Base-by-base conservation (phyloP, 2,888 invertebrate species). In the Epicampocera succincta region DNA sequence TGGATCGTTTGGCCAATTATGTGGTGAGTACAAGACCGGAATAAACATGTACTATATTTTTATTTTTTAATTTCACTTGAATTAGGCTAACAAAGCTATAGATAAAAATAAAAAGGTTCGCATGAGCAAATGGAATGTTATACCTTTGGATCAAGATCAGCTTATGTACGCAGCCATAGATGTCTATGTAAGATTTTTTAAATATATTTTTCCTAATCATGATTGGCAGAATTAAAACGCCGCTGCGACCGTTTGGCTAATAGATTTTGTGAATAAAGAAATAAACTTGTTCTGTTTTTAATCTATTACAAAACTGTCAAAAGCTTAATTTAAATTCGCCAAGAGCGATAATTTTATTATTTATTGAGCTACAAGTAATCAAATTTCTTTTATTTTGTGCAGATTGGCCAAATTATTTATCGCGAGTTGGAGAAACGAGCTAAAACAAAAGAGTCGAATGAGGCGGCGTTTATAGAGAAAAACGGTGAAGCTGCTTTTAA, bases 101-200 rank as follows among this genome's bases (percentile, higher is more conserved):
- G 91, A 91, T 84, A 94, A 94, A 87, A 91, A 92, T 86, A 92
- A 92, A 66, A 89, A 91, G 80, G 93, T 94, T 3, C 91, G 94
- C 74, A 93, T 91, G 88, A 93, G 94, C 85, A 92, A 93, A 85
- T 94, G 94, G 94, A 91, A 93, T 86, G 87, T 92, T 17, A 89
- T 93, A 56, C 93, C 94, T 9, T 89, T 94, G 58, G 91, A 90
- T 77, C 86, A 92, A 79, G 91, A 90, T 21, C 94, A 94, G 87
- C 90, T 92, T 86, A 87, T 88, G 79, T 94, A 94, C 88, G 94
- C 94, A 29, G 93, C 94, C 8, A 93, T 93, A 56, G 94, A 94
- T 90, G 93, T 94, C 85, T 94, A 93, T 89, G 94, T 94, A 56
- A 12, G 42, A 60, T 9, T 33, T 74, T 74, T 6, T 17, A 1